Evolutionary conservation across 2,113 vertebrate genomes (phyloP), one percentile per base, ranked within the genome.

Genomic region (Pipa parva): DNA sequence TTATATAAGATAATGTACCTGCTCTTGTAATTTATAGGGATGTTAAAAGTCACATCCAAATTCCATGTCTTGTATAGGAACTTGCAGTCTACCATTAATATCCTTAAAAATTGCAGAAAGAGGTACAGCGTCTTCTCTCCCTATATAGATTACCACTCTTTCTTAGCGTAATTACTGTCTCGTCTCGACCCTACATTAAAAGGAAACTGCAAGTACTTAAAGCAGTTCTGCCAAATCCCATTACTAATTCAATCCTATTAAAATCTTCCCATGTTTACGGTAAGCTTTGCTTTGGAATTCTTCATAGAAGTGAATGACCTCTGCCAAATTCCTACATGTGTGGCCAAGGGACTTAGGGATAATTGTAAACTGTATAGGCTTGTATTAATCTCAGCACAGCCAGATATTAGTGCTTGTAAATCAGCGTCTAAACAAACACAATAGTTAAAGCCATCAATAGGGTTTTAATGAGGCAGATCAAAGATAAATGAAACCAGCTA

Each of bases 381-480:
- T 83, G 87, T 83, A 90, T 89, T 88, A 91, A 89, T 90, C 88
- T 86, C 64, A 65, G 63, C 88, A 86, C 87, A 90, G 88, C 84
- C 86, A 89, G 88, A 90, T 88, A 87, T 89, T 89, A 88, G 86
- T 79, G 83, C 89, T 90, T 90, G 87, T 91, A 90, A 91, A 91
- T 91, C 89, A 87, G 85, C 82, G 89, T 85, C 89, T 87, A 86
- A 88, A 88, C 86, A 89, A 87, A 87, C 85, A 91, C 89, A 91
- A 91, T 89, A 77, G 87, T 88, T 89, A 88, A 86, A 87, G 83
- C 88, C 88, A 89, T 89, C 90, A 91, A 89, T 89, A 88, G 88
- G 85, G 84, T 89, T 90, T 89, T 91, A 91, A 91, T 91, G 89
- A 91, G 89, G 87, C 88, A 89, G 87, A 91, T 91, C 88, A 91